Base-by-base conservation (phyloP, 2,888 invertebrate genomes). In the Philaethria dido region DNA sequence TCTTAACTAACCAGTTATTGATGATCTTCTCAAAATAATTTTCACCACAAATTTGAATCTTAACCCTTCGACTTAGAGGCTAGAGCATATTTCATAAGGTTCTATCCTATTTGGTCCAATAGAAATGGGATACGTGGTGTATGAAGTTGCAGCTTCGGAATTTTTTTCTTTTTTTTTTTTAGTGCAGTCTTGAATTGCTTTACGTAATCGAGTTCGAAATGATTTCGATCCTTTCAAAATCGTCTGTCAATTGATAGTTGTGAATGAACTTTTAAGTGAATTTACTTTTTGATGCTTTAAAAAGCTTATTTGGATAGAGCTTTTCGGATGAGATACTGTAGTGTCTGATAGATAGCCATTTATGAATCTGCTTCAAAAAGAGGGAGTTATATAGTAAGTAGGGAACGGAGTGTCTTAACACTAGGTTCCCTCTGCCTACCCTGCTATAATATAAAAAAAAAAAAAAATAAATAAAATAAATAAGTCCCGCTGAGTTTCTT, bases 191-290 rank as follows among this genome's bases (percentile, higher is more conserved):
- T 70, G 66, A 70, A 74, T 74, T 71, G 73, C 72, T 73, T 70
- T 68, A 73, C 73, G 72, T 74, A 74, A 78, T 77, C 77, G 77
- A 77, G 74, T 77, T 67, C 70, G 64, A 57, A 70, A 71, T 72
- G 73, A 73, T 70, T 64, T 70, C 54, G 69, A 68, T 71, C 64
- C 70, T 72, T 69, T 74, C 61, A 57, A 60, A 69, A 73, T 73
- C 69, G 69, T 57, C 72, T 74, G 71, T 73, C 74, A 71, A 68
- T 71, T 68, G 71, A 71, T 66, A 69, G 48, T 66, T 36, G 29
- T 42, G 62, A 22, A 52, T 22, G 62, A 54, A 55, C 18, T 65
- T 33, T 59, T 25, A 48, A 62, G 18, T 57, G 62, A 52, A 63
- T 59, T 42, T 22, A 22, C 44, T 59, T n/a, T 42, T 25, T 25